A percentile compares a stretch with the other conserved stretches of the same genome.
Conservation (phyloP, 1,140 invertebrate genomes). For the Tribolium madens region DNA sequence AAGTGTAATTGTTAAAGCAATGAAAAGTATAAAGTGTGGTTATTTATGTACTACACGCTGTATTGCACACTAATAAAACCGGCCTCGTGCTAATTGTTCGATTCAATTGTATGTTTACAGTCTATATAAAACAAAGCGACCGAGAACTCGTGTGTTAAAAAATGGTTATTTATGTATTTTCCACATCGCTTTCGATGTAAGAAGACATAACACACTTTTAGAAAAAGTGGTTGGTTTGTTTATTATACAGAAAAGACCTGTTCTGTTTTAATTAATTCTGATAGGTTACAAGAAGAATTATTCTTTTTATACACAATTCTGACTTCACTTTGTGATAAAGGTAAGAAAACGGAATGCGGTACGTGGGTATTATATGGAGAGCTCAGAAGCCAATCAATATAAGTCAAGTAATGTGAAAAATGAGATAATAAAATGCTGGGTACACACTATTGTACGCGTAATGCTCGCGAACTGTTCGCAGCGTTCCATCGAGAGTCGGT, state of each 20-base stretch:
- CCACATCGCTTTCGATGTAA: neutral
- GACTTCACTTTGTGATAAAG: neutral
- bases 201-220: neutral
- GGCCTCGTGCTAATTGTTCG: neutral
- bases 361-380: too few relatives aligned
- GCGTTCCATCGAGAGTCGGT: too few relatives aligned
- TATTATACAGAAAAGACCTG: neutral
- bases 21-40: neutral
- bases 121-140: neutral
- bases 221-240: neutral
- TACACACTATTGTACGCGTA: too few relatives aligned
- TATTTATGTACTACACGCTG: neutral
- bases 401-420: too few relatives aligned
- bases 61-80: neutral
- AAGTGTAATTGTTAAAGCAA: neutral
- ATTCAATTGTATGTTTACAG: neutral
- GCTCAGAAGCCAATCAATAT: too few relatives aligned
- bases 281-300: neutral
- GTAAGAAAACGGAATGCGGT: neutral
- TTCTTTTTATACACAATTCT: neutral
- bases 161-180: neutral
- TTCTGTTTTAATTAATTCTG: neutral
- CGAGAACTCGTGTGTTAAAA: neutral
- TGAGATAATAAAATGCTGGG: too few relatives aligned
- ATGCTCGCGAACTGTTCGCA: too few relatives aligned